Base-by-base conservation (phyloP, 1,140 invertebrate species). In the Anoplolepis gracilipes region DNA sequence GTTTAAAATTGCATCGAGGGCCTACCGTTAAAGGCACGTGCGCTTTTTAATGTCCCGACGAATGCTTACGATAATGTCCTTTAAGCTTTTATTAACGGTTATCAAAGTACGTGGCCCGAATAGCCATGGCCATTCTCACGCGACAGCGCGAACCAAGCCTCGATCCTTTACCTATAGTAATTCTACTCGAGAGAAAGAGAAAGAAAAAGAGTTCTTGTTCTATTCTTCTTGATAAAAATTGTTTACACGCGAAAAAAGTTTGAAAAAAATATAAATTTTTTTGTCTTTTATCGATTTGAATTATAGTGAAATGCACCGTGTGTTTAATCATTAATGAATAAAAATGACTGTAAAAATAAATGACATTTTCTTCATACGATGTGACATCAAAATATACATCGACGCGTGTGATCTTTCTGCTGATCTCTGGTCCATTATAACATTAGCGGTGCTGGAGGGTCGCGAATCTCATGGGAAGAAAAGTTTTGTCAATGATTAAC, bases 71-170 rank as follows among this genome's bases (percentile, higher is more conserved):
- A 94, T 95, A 95, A 95, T 94, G 93, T 91, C 89, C 92, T 92
- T 95, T 92, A 95, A 95, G 94, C 91, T 95, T 95, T 95, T 94
- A 95, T 95, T 92, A 93, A 94, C 91, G 93, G 91, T 93, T 94
- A 94, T 92, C 92, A 90, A 82, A 8, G 84, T 92, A 95, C 94
- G 94, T 95, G 94, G 91, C 4, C 86, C 89, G 94, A 94, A 95
- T 95, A 79, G 92, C 85, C 91, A 92, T 84, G 85, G 90, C 90
- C 65, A 86, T 90, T 90, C 89, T 78, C 69, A 85, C 87, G 88
- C 89, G 86, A 90, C 89, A 90, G 82, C 67, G 89, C 77, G 67
- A 81, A 64, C 82, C 19, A 76, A 39, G 46, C 70, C 49, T 39
- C 78, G 78, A 82, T 59, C 28, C 53, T 73, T 73, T 72, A 59